A percentile compares a stretch with the other conserved stretches of the same genome.
phyloP scores from a whole-genome alignment of 1,140 invertebrate species.

The Chymomyza costata region DNA sequence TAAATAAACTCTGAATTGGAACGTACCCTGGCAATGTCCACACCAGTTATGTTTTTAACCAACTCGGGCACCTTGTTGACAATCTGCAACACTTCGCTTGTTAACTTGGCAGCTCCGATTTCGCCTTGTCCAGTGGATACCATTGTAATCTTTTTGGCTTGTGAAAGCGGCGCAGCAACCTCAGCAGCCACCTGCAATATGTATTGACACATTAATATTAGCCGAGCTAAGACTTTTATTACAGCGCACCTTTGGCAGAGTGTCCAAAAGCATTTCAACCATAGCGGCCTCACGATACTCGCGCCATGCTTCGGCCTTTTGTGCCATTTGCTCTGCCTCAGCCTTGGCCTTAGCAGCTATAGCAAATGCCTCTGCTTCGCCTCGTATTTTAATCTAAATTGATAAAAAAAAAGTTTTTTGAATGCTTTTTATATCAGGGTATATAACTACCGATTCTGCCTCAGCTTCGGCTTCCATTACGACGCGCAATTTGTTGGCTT shows the following conservation, averaged over 20 bases:
- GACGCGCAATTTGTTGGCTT: constrained; percentile 90
- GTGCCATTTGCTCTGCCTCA: constrained; percentile 96
- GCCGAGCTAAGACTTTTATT: no score
- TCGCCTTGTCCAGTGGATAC: constrained; percentile 94
- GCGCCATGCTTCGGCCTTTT: constrained; percentile 97
- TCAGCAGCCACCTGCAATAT: constrained; percentile 92
- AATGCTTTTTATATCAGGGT: constrained; percentile 75
- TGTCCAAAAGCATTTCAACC: constrained; percentile 97
- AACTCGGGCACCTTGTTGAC: constrained; percentile 92
- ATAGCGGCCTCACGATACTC: constrained; percentile 97
- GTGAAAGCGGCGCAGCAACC: constrained; percentile 94
- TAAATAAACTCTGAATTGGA: constrained; percentile 75
- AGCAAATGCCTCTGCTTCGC: constrained; percentile 95
- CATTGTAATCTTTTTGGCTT: constrained; percentile 96
- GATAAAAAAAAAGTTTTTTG: background rate
- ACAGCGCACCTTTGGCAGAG: constrained; percentile 90
- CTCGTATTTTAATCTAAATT: constrained; percentile 77
- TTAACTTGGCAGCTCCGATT: constrained; percentile 94
- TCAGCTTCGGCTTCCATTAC: constrained; percentile 96
- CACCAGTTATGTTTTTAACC: constrained; percentile 93
- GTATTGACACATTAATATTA: no score
- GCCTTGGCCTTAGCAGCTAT: constrained; percentile 95
- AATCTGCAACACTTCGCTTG: constrained; percentile 94
- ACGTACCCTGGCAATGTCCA: constrained; percentile 90
- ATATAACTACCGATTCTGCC: constrained; percentile 82